A percentile compares a stretch with the other conserved stretches of the same genome.
Conservation (phyloP, 2,888 invertebrate genomes). For the Camponotus fellah region DNA sequence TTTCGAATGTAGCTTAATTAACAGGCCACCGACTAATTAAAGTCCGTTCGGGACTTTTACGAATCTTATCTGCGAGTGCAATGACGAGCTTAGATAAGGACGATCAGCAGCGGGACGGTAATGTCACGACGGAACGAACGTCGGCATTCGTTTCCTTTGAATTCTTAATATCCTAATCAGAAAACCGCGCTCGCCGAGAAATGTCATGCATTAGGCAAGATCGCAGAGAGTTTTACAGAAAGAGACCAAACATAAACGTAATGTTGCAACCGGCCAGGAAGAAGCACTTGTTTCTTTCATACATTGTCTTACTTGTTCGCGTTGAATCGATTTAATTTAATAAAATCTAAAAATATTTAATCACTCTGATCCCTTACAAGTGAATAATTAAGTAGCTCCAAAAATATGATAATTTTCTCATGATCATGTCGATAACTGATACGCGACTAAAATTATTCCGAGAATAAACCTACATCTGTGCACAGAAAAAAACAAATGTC, state of each 20-base stretch:
- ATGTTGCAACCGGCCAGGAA: neutral
- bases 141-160: constrained; percentile 60
- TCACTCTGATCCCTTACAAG: neutral
- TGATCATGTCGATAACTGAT: neutral
- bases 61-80: constrained; percentile 62
- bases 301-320: neutral
- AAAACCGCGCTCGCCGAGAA: constrained; percentile 53
- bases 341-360: neutral
- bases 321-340: neutral
- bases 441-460: neutral
- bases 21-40: constrained; percentile 70
- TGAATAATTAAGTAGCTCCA: neutral
- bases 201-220: constrained; percentile 62
- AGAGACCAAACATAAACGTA: neutral
- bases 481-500: no score
- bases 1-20: constrained; percentile 67
- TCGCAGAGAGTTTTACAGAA: neutral
- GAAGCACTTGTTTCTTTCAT: neutral
- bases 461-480: neutral
- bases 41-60: constrained; percentile 63
- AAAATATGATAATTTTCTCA: neutral
- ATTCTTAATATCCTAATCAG: constrained; percentile 71
- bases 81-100: constrained; percentile 62
- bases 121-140: constrained; percentile 14
- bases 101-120: constrained; percentile 1